These are phyloP conservation scores for Polypedilum pembai DNA, from an alignment of 1,140 invertebrate genomes.

Conservation along the genomic window DNA sequence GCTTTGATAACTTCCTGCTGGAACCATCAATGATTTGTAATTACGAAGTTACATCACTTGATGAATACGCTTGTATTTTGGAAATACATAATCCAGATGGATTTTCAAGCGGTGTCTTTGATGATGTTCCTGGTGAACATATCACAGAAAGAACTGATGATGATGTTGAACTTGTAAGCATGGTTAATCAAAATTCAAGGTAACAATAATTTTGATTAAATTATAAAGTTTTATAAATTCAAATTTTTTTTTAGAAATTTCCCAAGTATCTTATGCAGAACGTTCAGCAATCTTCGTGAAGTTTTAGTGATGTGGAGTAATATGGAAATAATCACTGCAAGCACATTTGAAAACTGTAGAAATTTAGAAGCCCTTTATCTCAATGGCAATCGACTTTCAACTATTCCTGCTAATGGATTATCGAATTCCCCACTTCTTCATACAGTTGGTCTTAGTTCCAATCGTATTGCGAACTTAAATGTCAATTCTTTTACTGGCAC, in stretches of 20 bases:
- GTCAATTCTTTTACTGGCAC: background rate
- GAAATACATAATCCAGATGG: background rate
- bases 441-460: background rate
- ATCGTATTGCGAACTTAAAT: background rate
- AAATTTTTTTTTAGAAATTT: background rate
- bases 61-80: background rate
- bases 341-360: background rate
- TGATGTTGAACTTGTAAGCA: background rate
- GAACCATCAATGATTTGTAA: background rate
- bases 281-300: background rate
- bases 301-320: background rate
- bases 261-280: background rate
- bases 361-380: background rate
- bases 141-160: background rate
- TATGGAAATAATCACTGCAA: background rate
- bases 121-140: background rate
- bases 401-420: background rate
- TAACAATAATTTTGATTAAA: no score
- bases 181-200: background rate
- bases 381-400: background rate
- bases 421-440: background rate
- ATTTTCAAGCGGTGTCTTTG: background rate
- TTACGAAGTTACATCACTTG: background rate
- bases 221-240: no score
- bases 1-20: background rate